Conservation (phyloP, 2,888 invertebrate species). For the Lepidonotus clava region DNA sequence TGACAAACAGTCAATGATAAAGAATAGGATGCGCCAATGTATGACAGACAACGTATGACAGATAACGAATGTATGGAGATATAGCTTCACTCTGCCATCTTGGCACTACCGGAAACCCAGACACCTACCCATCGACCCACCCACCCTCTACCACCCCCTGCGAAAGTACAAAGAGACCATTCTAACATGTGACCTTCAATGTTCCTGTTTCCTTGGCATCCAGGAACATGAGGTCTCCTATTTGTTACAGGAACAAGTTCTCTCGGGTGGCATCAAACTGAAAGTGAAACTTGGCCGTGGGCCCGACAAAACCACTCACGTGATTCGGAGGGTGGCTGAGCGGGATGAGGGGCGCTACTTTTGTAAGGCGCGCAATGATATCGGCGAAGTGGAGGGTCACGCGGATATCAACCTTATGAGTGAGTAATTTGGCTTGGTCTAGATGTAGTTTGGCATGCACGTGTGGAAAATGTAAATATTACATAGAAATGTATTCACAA, state of each 20-base stretch:
- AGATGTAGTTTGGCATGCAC: background rate
- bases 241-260: conserved; percentile 50
- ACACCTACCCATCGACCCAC: background rate
- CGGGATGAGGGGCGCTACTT: conserved; percentile 56
- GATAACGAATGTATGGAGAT: too few species aligned
- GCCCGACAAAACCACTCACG: conserved; percentile 23
- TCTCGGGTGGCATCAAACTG: conserved; percentile 44
- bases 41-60: too few species aligned
- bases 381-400: conserved; percentile 36
- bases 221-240: conserved; percentile 46
- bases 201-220: background rate
- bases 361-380: conserved; percentile 44
- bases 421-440: conserved; percentile 9
- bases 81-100: conserved; percentile 10
- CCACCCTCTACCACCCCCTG: background rate
- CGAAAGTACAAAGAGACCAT: background rate
- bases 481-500: background rate
- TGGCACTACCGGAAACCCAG: background rate
- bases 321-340: background rate
- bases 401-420: conserved; percentile 53
- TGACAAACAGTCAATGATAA: too few species aligned
- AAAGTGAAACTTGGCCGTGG: conserved; percentile 55
- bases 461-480: background rate
- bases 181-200: conserved; percentile 9
- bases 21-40: too few species aligned